phyloP scores from a whole-genome alignment of 2,888 invertebrate species.

The Coelopa pilipes region DNA sequence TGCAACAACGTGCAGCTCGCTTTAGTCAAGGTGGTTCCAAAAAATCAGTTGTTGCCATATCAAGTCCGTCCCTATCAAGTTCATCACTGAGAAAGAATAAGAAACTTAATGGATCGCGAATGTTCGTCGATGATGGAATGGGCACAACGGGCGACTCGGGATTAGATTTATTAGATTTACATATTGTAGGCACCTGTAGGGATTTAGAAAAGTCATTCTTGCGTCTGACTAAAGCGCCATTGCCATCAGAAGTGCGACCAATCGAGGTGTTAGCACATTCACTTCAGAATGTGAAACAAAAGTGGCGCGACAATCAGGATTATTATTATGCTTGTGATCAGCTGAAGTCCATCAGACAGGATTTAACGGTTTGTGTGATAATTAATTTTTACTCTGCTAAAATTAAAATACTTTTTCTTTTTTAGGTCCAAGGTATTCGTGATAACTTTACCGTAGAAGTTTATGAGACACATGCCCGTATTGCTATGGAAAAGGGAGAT shows the following conservation, averaged over 20 bases:
- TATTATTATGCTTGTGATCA: slow-evolving; percentile 99
- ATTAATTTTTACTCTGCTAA: no score
- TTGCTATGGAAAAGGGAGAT: slow-evolving; percentile 97
- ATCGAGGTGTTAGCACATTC: slow-evolving; percentile 85
- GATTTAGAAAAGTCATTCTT: slow-evolving; percentile 97
- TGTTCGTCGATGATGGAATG: slow-evolving; percentile 69
- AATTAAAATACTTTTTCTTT: slow-evolving; percentile 39
- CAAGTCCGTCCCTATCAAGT: slow-evolving; percentile 55
- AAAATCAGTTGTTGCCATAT: slow-evolving; percentile 60
- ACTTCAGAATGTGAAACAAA: slow-evolving; percentile 88
- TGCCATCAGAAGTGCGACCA: slow-evolving; percentile 91
- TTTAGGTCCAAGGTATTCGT: slow-evolving; percentile 92
- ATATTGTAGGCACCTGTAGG: slow-evolving; percentile 93
- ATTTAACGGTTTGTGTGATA: slow-evolving; percentile 85
- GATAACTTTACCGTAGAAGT: slow-evolving; percentile 96
- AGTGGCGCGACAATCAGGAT: slow-evolving; percentile 91
- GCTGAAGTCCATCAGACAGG: slow-evolving; percentile 97
- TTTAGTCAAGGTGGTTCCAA: slow-evolving; percentile 69
- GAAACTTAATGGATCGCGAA: slow-evolving; percentile 44
- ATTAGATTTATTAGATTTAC: slow-evolving; percentile 86
- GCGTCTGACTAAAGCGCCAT: slow-evolving; percentile 94
- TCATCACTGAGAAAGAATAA: slow-evolving; percentile 39
- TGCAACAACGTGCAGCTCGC: slow-evolving; percentile 90
- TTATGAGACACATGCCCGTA: slow-evolving; percentile 98
- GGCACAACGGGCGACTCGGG: slow-evolving; percentile 71